Evolutionary conservation across 2,888 invertebrate species (phyloP).

Genomic region (Dusona sp.): DNA sequence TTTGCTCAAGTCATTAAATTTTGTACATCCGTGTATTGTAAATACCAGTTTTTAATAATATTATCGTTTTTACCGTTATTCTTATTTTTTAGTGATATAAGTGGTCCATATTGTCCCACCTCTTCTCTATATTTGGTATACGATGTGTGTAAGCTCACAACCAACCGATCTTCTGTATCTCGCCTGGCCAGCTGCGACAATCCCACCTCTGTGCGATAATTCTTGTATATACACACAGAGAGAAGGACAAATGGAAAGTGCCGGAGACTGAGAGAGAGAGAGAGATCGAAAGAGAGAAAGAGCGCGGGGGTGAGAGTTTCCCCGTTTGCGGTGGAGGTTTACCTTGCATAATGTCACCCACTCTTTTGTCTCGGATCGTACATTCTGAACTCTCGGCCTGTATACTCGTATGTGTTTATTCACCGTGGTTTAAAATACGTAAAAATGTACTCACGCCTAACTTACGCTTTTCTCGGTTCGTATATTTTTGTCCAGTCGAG

Average conservation of each 20-base stretch:
- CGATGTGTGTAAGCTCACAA: slow-evolving; percentile 32
- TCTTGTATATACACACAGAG: slow-evolving; percentile 75
- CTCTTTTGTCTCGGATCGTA: slow-evolving; percentile 64
- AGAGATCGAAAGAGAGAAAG: slow-evolving; percentile 7
- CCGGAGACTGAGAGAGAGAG: slow-evolving; percentile 65
- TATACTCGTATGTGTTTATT: slow-evolving; percentile 43
- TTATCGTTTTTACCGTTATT: neutral
- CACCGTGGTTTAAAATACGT: slow-evolving; percentile 34
- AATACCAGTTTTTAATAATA: neutral
- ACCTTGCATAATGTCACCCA: slow-evolving; percentile 79
- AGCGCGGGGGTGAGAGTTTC: slow-evolving; percentile 55
- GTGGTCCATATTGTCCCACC: slow-evolving; percentile 35
- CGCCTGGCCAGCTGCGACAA: slow-evolving; percentile 81
- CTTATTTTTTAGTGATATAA: neutral
- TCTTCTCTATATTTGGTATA: slow-evolving; percentile 29
- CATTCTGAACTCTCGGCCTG: slow-evolving; percentile 16
- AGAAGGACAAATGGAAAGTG: slow-evolving; percentile 66
- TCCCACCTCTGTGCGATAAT: slow-evolving; percentile 82
- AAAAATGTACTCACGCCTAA: slow-evolving; percentile 39
- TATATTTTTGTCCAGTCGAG: slow-evolving; percentile 34
- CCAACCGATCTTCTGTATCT: slow-evolving; percentile 78
- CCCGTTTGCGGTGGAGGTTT: slow-evolving; percentile 75
- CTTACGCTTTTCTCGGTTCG: slow-evolving; percentile 38
- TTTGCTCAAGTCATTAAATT: neutral
- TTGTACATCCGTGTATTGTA: neutral